Conservation (phyloP, 2,113 vertebrate genomes). For the Pedetes capensis region DNA sequence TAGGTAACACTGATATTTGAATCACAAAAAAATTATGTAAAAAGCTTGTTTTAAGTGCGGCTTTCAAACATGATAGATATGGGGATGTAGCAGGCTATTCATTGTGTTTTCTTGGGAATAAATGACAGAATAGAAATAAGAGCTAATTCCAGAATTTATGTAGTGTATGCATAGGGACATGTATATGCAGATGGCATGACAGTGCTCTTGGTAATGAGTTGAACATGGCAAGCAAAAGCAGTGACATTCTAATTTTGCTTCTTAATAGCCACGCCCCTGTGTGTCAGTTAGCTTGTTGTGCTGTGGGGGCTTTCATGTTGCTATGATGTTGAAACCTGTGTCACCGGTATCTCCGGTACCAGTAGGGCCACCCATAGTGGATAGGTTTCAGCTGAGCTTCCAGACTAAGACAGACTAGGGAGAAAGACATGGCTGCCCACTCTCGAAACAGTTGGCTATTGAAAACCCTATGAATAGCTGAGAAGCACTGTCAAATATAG, state of each 20-base stretch:
- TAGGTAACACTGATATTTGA: neutral
- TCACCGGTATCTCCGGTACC: too few relatives aligned
- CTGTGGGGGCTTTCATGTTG: too few relatives aligned
- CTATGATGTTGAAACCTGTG: too few relatives aligned
- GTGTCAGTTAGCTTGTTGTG: too few relatives aligned
- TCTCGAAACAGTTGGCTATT: too few relatives aligned
- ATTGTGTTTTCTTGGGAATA: neutral
- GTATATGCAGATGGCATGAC: neutral
- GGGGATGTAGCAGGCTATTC: neutral
- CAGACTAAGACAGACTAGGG: too few relatives aligned
- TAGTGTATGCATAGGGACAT: neutral
- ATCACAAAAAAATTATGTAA: neutral
- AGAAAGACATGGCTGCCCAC: too few relatives aligned
- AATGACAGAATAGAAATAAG: neutral
- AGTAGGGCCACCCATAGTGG: too few relatives aligned
- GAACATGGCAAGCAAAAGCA: neutral
- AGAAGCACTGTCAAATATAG: too few relatives aligned
- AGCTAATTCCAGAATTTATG: neutral
- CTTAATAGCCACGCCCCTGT: too few relatives aligned
- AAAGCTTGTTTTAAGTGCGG: neutral
- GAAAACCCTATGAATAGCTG: too few relatives aligned
- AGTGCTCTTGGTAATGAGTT: neutral
- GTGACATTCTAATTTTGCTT: neutral
- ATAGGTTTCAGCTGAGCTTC: too few relatives aligned
- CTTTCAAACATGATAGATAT: neutral